Evolutionary conservation across 2,113 vertebrate genomes (phyloP).

Genomic region (Rhinopomastus cyanomelas): DNA sequence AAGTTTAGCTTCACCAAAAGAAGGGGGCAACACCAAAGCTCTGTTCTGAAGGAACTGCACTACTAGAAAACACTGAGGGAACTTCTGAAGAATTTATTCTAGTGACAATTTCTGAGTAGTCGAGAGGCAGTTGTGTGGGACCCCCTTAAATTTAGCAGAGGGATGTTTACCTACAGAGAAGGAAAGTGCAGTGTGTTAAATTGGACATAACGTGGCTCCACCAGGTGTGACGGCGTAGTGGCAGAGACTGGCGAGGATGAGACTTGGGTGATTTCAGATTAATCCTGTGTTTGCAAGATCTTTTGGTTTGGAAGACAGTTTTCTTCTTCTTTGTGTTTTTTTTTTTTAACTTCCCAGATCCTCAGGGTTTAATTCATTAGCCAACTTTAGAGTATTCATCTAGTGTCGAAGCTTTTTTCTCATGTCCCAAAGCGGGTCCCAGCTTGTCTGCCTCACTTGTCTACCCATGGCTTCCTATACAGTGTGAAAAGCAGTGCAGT

Average conservation of each 20-base stretch:
- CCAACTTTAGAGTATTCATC: neutral
- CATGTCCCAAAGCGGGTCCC: neutral
- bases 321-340: neutral
- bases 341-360: no score
- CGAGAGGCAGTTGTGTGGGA: neutral
- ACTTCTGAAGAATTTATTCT: neutral
- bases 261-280: neutral
- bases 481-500: neutral
- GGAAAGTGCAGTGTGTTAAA: neutral
- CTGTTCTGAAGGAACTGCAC: neutral
- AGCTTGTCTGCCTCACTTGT: neutral
- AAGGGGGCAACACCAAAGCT: no score
- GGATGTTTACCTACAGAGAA: neutral
- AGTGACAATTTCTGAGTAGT: neutral
- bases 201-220: neutral
- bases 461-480: neutral
- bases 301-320: neutral
- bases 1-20: slow-evolving; percentile 55
- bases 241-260: neutral
- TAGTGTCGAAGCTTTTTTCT: neutral
- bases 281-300: neutral
- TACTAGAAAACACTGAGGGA: neutral
- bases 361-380: neutral
- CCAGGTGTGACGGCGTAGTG: fast-evolving
- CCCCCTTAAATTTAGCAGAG: neutral